Percentiles rank a stretch among this genome's conserved stretches.
These are phyloP conservation scores for Butorides virescens DNA, from an alignment of 2,113 vertebrate genomes.

Conservation along the genomic window DNA sequence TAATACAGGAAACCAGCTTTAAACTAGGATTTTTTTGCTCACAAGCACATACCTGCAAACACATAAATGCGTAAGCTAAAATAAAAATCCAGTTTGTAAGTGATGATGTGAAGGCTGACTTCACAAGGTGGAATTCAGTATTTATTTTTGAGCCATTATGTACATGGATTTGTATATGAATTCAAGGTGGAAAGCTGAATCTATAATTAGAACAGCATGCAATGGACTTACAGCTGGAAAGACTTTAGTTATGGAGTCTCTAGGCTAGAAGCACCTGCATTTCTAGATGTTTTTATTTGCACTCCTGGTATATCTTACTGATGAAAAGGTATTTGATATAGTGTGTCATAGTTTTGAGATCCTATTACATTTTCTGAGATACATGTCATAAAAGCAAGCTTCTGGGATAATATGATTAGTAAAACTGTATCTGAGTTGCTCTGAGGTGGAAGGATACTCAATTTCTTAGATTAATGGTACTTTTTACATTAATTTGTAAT, in stretches of 20 bases:
- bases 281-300: background rate
- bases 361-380: background rate
- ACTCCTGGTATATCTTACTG: background rate
- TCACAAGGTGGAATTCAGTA: background rate
- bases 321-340: background rate
- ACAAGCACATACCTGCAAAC: background rate
- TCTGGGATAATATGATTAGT: background rate
- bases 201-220: background rate
- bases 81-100: background rate
- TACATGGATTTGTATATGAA: background rate
- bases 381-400: background rate
- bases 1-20: background rate
- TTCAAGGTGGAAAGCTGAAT: background rate
- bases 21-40: accelerated
- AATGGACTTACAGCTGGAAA: background rate
- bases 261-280: background rate
- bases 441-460: background rate
- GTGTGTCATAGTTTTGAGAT: background rate
- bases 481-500: background rate
- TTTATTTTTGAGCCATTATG: background rate
- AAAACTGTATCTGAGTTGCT: background rate
- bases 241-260: background rate
- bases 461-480: background rate
- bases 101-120: background rate
- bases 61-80: background rate